A percentile compares a stretch with the other conserved stretches of the same genome.
These are phyloP conservation scores for Pentamera pediparva DNA, from an alignment of 53 echinoderm and acorn worm genomes.

Conservation along the genomic window DNA sequence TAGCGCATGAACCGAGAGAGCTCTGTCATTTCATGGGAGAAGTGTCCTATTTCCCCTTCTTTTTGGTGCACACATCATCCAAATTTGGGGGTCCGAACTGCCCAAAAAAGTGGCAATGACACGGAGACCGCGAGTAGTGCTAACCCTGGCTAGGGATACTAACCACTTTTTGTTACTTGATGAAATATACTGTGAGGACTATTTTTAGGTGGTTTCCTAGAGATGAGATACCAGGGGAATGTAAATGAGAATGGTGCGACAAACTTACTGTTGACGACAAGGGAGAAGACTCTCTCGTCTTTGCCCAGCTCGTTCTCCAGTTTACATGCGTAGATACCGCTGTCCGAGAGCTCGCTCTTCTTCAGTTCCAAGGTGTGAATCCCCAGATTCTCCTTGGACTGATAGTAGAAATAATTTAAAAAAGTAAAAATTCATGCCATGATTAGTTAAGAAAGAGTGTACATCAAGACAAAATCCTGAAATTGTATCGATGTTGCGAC, in stretches of 20 bases:
- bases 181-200: too few species aligned
- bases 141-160: too few species aligned
- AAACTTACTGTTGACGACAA: constrained; percentile 83
- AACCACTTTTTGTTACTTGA: too few species aligned
- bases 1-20: too few species aligned
- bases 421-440: not conserved
- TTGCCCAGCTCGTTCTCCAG: constrained; percentile 72
- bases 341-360: constrained; percentile 48
- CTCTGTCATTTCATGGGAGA: too few species aligned
- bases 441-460: not conserved
- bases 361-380: constrained; percentile 78
- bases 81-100: too few species aligned
- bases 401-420: constrained; percentile 21
- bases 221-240: not conserved
- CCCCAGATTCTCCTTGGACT: constrained; percentile 53
- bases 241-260: not conserved
- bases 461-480: not conserved
- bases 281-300: constrained; percentile 76
- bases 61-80: too few species aligned
- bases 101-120: too few species aligned
- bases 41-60: too few species aligned
- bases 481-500: too few species aligned
- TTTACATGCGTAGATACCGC: constrained; percentile 76
- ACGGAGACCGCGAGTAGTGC: too few species aligned
- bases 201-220: not conserved